phyloP scores from a whole-genome alignment of 2,797 vertebrate genomes.

The Spatula versicolor region DNA sequence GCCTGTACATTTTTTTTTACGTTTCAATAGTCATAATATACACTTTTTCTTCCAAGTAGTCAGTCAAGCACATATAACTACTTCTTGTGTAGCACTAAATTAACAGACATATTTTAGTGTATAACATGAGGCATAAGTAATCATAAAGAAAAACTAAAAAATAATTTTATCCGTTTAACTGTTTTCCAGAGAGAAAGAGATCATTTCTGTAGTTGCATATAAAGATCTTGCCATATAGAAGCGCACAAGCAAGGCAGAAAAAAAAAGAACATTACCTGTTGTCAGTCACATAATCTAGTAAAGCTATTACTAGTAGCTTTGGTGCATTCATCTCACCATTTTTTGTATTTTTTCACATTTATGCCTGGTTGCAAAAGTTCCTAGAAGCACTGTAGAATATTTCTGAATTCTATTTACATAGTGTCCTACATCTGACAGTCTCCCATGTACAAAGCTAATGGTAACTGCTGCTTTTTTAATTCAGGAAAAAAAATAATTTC shows the following conservation, averaged over 20 bases:
- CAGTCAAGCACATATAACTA: neutral
- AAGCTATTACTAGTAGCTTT: neutral
- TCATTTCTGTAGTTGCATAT: accelerated
- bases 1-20: neutral
- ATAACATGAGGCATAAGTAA: neutral
- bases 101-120: neutral
- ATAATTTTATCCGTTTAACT: neutral
- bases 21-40: neutral
- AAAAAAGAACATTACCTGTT: neutral
- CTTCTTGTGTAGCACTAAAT: neutral
- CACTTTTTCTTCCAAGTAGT: neutral
- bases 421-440: neutral
- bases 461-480: neutral
- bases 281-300: neutral
- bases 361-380: neutral
- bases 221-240: neutral
- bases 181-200: neutral
- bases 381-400: neutral
- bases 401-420: neutral
- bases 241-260: neutral
- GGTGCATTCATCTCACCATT: neutral
- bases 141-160: neutral
- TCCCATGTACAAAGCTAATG: neutral
- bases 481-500: neutral
- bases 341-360: neutral